phyloP scores from a whole-genome alignment of 2,113 vertebrate genomes.

The Ardeotis arabs region DNA sequence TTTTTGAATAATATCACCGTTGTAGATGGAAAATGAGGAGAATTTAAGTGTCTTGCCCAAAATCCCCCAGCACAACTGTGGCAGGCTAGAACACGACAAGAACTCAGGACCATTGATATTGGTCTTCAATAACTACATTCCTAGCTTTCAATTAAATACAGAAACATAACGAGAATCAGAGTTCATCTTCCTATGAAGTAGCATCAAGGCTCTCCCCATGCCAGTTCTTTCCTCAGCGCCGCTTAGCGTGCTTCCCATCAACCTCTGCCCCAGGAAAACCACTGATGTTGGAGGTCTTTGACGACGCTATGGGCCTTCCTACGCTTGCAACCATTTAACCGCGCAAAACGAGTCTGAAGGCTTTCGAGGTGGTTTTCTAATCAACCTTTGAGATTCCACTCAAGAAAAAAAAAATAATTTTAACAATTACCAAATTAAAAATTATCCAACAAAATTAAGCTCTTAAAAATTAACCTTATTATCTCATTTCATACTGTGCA shows the following conservation, averaged over 20 bases:
- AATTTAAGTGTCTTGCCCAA: neutral
- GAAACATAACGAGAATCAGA: neutral
- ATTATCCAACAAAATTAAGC: neutral
- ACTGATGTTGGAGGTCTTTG: neutral
- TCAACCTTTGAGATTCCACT: neutral
- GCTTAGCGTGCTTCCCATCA: neutral
- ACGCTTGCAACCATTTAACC: rapidly evolving
- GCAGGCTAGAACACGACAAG: neutral
- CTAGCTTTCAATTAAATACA: neutral
- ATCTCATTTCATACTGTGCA: neutral
- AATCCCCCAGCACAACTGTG: neutral
- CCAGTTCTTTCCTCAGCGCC: neutral
- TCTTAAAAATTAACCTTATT: neutral
- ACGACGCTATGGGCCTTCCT: rapidly evolving
- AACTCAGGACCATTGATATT: neutral
- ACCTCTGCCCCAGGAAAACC: neutral
- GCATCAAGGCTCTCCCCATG: neutral
- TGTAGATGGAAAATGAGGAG: neutral
- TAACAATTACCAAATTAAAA: neutral
- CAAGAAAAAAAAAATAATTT: neutral
- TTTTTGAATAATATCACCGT: neutral
- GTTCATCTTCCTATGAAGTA: neutral
- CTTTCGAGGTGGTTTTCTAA: neutral
- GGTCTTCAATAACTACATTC: neutral
- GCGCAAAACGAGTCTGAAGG: neutral